These are phyloP conservation scores for Arizona elegans DNA, from an alignment of 2,113 vertebrate species.

Conservation along the genomic window DNA sequence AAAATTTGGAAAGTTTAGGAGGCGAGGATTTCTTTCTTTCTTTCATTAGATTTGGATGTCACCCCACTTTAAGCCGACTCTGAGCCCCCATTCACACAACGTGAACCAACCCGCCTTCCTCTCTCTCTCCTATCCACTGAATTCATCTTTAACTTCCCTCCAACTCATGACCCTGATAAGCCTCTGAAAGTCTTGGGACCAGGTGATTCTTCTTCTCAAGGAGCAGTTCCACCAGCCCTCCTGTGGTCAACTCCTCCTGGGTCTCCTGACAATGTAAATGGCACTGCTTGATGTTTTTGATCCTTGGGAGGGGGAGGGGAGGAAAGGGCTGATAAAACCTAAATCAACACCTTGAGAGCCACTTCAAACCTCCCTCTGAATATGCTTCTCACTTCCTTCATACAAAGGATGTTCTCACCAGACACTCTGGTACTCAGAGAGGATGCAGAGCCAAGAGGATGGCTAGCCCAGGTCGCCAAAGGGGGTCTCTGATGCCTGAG, in stretches of 20 bases:
- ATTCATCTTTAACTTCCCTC: background rate
- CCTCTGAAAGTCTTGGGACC: background rate
- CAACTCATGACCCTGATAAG: background rate
- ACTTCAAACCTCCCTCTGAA: background rate
- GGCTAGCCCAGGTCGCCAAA: background rate
- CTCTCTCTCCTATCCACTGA: background rate
- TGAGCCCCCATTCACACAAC: background rate
- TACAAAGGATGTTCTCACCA: background rate
- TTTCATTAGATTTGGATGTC: background rate
- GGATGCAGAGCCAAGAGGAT: background rate
- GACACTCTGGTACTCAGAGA: background rate
- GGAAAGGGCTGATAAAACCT: background rate
- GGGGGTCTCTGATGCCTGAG: background rate
- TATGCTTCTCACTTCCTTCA: background rate
- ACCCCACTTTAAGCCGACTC: background rate
- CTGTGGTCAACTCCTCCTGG: background rate
- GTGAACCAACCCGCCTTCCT: background rate
- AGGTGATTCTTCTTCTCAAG: fast-evolving
- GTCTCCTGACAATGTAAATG: background rate
- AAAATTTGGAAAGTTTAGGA: background rate
- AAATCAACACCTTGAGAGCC: background rate
- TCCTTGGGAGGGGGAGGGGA: background rate
- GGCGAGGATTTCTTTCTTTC: background rate
- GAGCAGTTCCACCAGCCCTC: background rate
- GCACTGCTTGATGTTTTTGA: background rate